Base-by-base conservation (phyloP, 2,888 invertebrate genomes). In the Orthonevra nobilis region DNA sequence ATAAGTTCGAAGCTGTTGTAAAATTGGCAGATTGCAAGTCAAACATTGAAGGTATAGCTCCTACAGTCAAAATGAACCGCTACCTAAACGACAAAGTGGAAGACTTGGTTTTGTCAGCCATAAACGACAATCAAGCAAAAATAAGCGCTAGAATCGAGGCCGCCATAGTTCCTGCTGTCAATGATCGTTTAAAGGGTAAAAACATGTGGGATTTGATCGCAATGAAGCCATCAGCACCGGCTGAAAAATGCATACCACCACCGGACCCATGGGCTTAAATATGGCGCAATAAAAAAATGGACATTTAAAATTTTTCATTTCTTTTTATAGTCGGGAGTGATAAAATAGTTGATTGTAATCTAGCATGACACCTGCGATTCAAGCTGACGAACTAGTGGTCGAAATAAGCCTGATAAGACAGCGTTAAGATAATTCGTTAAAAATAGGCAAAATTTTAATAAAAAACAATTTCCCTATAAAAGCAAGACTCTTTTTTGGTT, bases 221-320 rank as follows among this genome's bases (percentile, higher is more conserved):
- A 0, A 72, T 66, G 70, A 66, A 38, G 4, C 77, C 77, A 1
- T 26, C 52, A 14, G 42, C 5, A 7, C 58, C 64, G 1, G 10
- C n/a, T 1, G 44, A 36, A 5, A 63, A 83, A 0, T 87, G 87
- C 75, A 83, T 84, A 4, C 79, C 86, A 20, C 82, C 85, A 40
- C 77, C 81, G 15, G 87, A 87, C 84, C 86, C 87, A 50, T 87
- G 87, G 87, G 85, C 84, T 34, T 85, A 83, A 42, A 6, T 7
- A 2, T 81, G 46, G 32, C 14, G n/a, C 10, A 17, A 48, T 46
- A 34, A 7, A 34, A n/a, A n/a, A 63, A 69, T 69, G 36, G 44
- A 75, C 30, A 20, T n/a, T 23, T 46, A 19, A 50, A 42, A 34
- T 30, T 9, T 26, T 64, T 38, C 14, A 10, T 64, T 20, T 46